Evolutionary conservation across 2,888 invertebrate species (phyloP), one percentile per base, ranked within the genome.

Genomic region (Aphidius colemani): DNA sequence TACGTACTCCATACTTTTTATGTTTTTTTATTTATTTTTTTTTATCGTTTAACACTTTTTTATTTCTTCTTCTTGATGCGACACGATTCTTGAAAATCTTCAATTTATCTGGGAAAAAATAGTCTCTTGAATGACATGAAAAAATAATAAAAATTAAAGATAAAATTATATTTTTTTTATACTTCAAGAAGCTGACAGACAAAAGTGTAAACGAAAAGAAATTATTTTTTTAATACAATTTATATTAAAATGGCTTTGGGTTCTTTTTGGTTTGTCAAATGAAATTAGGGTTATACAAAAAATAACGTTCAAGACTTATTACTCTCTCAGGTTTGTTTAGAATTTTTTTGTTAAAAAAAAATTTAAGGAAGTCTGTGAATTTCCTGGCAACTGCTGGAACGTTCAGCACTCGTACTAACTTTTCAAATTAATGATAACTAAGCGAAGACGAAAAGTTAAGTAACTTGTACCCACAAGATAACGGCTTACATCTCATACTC

Each of bases 381-480:
- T 30, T 30, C 30, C 30, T 30, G 30, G 30, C 30, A 30, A 30
- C 30, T 30, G 30, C 30, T 30, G 30, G 30, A 30, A 30, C 30
- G 4, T 30, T 30, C 30, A 30, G 5, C 30, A 30, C 30, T 30
- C 30, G 30, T 30, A 30, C 30, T 67, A 81, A 80, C 79, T 80
- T 81, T 78, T 79, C 79, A 78, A 79, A 81, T 79, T 80, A 81
- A 79, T 79, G 80, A 77, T 81, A 80, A 79, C 79, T 79, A 78
- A 77, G 76, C 66, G 68, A 66, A 70, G 78, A 76, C 66, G 68
- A 66, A 70, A 72, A 67, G 69, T 71, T 70, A 68, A 61, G 68
- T 72, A 76, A 71, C 75, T 75, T 75, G 72, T 68, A 69, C 74
- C 44, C 64, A 64, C 71, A 71, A 74, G 79, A 79, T 80, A 78